Base-by-base conservation (phyloP, 2,797 vertebrate species). In the Artibeus jamaicensis region DNA sequence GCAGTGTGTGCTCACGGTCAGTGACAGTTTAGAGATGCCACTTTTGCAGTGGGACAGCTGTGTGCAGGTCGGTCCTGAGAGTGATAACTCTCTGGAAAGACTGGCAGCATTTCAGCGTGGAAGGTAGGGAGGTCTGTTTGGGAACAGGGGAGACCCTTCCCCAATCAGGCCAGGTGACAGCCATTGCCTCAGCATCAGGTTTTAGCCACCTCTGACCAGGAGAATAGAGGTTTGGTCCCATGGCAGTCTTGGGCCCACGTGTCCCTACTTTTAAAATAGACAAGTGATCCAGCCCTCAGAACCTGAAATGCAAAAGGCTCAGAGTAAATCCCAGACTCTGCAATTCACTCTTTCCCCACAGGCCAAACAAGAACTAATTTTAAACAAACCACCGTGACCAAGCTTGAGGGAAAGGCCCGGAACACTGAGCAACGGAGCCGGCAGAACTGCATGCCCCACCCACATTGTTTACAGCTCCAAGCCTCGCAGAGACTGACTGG, bases 311-410 rank as follows among this genome's bases (percentile, higher is more conserved):
- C 86, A 55, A 50, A 91, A 65, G 50, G 34, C 86, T 71, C 34
- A 14, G 82, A 71, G 22, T 55, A 34, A 83, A 97, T 22, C 78
- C 68, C 79, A 94, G 91, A 92, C 93, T 74, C 87, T 44, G 50
- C 34, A 19, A 89, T 89, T 91, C 67, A 37, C 73, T 95, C 55
- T 92, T 84, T 73, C 26, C 82, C 79, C 86, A 77, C 93, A 95
- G 62, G 19, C 85, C 85, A 95, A 93, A 92, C 78, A 94, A 90
- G 92, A 91, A 55, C 86, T 96, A 93, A 96, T 95, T 93, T 97
- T 96, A 96, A 95, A 96, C 82, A 92, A 97, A 95, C 92, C 95
- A 95, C 92, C 39, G 39, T 57, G 50, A 53, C 93, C 53, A 7
- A 90, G 53, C 70, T 82, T 7, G 18, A 42, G 59, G 68, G 59